Base-by-base conservation (phyloP, 2,888 invertebrate genomes). In the Augiades crinisus region DNA sequence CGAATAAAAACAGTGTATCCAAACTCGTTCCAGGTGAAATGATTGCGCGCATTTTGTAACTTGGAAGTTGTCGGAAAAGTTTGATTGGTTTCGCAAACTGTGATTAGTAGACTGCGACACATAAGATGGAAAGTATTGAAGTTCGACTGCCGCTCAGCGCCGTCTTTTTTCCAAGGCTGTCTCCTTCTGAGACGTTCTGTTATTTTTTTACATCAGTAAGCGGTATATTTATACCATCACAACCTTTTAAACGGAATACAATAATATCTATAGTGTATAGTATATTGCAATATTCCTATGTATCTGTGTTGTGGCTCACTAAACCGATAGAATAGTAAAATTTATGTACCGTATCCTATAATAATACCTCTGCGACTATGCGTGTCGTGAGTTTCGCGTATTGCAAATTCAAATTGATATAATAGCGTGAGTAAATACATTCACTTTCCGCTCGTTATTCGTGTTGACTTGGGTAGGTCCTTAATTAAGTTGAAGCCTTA, bases 11-110 rank as follows among this genome's bases (percentile, higher is more conserved):
- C 27, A 30, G 12, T 12, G 30, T 30, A 24, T n/a, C 30, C 12
- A 30, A 33, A 33, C 21, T 44, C 21, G 14, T 40, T 40, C 16
- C 16, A 4, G 1, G 1, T 16, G 7, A 5, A 16, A 12, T 14
- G 6, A 40, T 27, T 40, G 40, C 12, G 30, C 16, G 40, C 40
- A 40, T 27, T 40, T 24, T 13, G 24, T 27, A 16, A 27, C 14
- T 24, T 27, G 16, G 8, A 24, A 40, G 22, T 22, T 38, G 40
- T 24, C 1, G 40, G 24, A 2, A 12, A 40, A 40, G 40, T 40
- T 40, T 13, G 40, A 40, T 40, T 40, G 40, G 40, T 27, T 40
- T 40, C 24, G 7, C 38, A 40, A 40, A 40, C 40, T 40, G 40
- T 40, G 40, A 40, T 40, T 40, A 40, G 40, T 40, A 27, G 4